These are phyloP conservation scores for Pristionchus fissidentatus DNA, from an alignment of 2,888 invertebrate genomes.

Conservation along the genomic window DNA sequence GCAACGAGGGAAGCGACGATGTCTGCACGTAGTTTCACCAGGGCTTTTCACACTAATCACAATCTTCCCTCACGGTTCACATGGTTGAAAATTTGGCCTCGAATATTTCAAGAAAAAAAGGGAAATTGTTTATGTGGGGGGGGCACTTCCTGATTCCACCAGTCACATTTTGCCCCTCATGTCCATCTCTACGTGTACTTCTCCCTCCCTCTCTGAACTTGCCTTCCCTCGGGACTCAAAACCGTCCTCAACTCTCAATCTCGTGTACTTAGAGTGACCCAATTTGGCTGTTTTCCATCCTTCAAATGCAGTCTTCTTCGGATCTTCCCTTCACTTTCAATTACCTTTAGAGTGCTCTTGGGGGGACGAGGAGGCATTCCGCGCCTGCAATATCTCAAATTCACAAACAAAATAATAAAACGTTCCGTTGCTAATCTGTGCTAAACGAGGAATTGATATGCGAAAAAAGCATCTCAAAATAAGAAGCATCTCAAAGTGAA, in stretches of 20 bases:
- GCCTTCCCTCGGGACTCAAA: not conserved
- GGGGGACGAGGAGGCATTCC: slow-evolving; percentile 13
- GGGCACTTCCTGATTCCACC: too few species aligned
- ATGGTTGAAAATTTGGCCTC: too few species aligned
- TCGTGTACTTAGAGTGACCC: slow-evolving; percentile 34
- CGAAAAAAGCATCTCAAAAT: too few species aligned
- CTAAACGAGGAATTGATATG: too few species aligned
- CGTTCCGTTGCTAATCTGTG: too few species aligned
- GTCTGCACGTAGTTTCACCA: slow-evolving; percentile 39
- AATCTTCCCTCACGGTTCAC: not conserved
- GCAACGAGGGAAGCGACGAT: not conserved
- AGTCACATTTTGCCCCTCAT: not conserved
- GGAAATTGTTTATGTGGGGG: too few species aligned
- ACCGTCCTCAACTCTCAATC: not conserved
- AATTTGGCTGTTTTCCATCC: slow-evolving; percentile 13
- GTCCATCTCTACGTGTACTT: not conserved
- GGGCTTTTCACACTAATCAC: slow-evolving; percentile 35
- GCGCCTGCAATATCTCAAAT: not conserved
- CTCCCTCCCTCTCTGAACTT: not conserved
- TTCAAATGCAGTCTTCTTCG: not conserved
- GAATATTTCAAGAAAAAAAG: too few species aligned
- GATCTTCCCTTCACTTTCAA: not conserved
- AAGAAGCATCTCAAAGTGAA: too few species aligned
- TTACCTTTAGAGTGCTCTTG: slow-evolving; percentile 45
- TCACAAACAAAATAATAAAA: too few species aligned